Percentiles rank a stretch among this genome's conserved stretches.
phyloP scores from a whole-genome alignment of 1,140 invertebrate genomes.

The Calycopis cecrops region DNA sequence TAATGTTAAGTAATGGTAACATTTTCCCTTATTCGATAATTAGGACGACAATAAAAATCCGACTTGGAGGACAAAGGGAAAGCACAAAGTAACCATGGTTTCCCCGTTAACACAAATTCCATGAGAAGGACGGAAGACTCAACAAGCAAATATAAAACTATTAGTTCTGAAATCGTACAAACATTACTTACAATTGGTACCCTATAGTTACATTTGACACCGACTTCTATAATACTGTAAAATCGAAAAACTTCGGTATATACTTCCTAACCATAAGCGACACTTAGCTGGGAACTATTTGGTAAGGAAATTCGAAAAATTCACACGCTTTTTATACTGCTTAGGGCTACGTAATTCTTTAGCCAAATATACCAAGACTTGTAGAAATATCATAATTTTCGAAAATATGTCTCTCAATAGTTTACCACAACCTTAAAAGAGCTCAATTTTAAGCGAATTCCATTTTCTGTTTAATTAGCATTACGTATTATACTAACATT shows the following conservation, averaged over 20 bases:
- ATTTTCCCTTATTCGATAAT: neutral
- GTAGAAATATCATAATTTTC: constrained; percentile 55
- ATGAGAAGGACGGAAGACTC: constrained; percentile 69
- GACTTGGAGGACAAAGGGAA: constrained; percentile 20
- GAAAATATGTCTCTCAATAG: constrained; percentile 70
- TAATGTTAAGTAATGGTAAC: constrained; percentile 16
- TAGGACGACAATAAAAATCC: constrained; percentile 11
- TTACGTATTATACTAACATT: neutral
- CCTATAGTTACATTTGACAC: constrained; percentile 71
- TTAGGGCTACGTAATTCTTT: constrained; percentile 15
- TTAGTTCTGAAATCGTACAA: constrained; percentile 45
- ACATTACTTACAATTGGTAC: constrained; percentile 58
- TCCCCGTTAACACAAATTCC: constrained; percentile 29
- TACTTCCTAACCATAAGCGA: constrained; percentile 43
- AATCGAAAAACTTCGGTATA: constrained; percentile 55
- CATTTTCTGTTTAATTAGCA: constrained; percentile 47
- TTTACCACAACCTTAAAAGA: constrained; percentile 68
- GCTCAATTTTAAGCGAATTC: constrained; percentile 50
- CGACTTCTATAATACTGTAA: constrained; percentile 48
- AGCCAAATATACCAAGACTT: constrained; percentile 57
- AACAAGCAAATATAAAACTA: constrained; percentile 51
- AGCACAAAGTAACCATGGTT: constrained; percentile 16
- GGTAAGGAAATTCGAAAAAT: constrained; percentile 8
- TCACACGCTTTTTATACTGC: neutral
- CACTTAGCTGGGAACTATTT: constrained; percentile 16